Conservation (phyloP, 1,140 invertebrate species). For the Chrysomallon squamiferum region DNA sequence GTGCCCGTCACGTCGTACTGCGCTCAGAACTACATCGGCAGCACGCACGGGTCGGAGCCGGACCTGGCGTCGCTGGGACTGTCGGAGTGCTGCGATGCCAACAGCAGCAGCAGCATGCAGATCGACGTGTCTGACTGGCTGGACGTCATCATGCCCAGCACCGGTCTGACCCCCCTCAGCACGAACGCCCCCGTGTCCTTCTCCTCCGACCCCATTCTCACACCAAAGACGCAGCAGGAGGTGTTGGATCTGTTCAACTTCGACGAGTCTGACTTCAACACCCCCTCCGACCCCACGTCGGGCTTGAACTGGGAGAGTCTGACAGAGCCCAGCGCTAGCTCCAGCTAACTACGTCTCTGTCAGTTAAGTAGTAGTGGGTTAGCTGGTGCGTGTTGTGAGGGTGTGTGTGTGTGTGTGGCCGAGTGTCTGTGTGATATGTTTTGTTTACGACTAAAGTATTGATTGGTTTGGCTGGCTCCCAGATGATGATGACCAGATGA, state of each 20-base stretch:
- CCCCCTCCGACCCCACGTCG: slow-evolving; percentile 66
- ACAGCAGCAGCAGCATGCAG: slow-evolving; percentile 66
- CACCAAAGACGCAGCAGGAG: slow-evolving; percentile 69
- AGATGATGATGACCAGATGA: background rate
- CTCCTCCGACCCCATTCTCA: slow-evolving; percentile 70
- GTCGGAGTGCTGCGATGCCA: slow-evolving; percentile 39
- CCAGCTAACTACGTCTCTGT: background rate
- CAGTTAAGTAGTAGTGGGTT: too few species aligned
- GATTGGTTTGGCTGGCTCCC: background rate
- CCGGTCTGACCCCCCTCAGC: slow-evolving; percentile 48
- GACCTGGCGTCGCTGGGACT: slow-evolving; percentile 39
- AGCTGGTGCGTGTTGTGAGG: too few species aligned
- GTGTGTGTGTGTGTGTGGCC: too few species aligned
- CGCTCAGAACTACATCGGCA: slow-evolving; percentile 17
- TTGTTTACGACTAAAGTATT: background rate
- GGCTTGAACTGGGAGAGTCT: slow-evolving; percentile 55
- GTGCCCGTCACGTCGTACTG: slow-evolving; percentile 21
- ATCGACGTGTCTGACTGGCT: slow-evolving; percentile 78
- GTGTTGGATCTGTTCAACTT: slow-evolving; percentile 76
- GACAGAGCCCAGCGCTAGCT: slow-evolving; percentile 37
- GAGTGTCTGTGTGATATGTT: background rate
- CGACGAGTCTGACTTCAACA: slow-evolving; percentile 73
- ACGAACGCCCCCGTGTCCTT: slow-evolving; percentile 51
- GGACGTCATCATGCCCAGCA: slow-evolving; percentile 71
- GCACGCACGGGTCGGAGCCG: slow-evolving; percentile 38